Conservation (phyloP, 2,113 vertebrate genomes). For the Pollachius pollachius region DNA sequence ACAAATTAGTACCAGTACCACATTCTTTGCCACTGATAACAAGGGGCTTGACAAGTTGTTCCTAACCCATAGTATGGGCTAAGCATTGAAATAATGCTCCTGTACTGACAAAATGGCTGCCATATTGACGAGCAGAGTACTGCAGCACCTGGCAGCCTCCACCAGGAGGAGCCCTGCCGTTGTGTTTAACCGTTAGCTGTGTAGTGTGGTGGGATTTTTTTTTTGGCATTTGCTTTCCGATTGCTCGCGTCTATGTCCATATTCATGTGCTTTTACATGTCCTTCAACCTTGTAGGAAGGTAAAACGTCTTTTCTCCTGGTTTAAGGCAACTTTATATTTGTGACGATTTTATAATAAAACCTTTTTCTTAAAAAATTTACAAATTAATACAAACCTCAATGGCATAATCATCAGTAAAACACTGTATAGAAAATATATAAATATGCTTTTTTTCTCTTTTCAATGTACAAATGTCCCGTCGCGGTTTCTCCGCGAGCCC, state of each 20-base stretch:
- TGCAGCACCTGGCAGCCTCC: conserved; percentile 14
- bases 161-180: conserved; percentile 29
- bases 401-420: conserved; percentile 86
- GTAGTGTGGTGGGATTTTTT: conserved; percentile 4
- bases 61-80: conserved; percentile 30
- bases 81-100: conserved; percentile 31
- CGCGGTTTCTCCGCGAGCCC: conserved; percentile 44
- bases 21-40: not conserved
- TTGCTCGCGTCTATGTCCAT: conserved; percentile 60
- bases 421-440: conserved; percentile 99
- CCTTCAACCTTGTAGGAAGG: conserved; percentile 66
- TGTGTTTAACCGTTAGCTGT: too few relatives aligned
- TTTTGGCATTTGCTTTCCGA: conserved; percentile 80
- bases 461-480: conserved; percentile 90
- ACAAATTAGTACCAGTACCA: conserved; percentile 25
- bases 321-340: conserved; percentile 94
- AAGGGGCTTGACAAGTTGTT: conserved; percentile 6
- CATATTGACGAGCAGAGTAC: not conserved
- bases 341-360: conserved; percentile 82
- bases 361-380: conserved; percentile 80
- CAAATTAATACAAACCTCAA: conserved; percentile 93
- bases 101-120: conserved; percentile 47
- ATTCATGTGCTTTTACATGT: conserved; percentile 56
- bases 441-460: conserved; percentile 84
- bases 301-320: conserved; percentile 70